Base-by-base conservation (phyloP, 1,140 invertebrate genomes). In the Scylla paramamosain region DNA sequence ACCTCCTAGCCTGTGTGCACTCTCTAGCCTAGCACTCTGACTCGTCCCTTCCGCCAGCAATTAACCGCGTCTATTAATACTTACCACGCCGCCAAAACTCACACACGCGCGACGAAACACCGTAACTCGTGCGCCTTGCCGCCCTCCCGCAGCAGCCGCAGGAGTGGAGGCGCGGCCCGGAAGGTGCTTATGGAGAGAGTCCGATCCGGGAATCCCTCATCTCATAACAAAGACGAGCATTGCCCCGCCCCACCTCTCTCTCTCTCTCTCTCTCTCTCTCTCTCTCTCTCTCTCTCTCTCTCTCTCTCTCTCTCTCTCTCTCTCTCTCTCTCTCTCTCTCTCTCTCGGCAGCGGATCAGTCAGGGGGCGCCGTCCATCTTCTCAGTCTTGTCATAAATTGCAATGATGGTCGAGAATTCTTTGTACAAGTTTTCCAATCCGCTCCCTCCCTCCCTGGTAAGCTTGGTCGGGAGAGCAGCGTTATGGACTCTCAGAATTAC, bases 21-120 rank as follows among this genome's bases (percentile, higher is more conserved):
- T 93, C 45, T 87, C 25, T 87, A 93, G 84, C 31, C 84, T 93
- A 87, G 82, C 92, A 59, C 84, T 93, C 32, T 28, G 46, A 48
- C 46, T 59, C 45, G 82, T 93, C 28, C 46, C 48, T 93, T 77
- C 32, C 28, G 84, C 84, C 48, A 93, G 1, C 29, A 59, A 93
- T 28, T 48, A 86, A 32, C 20, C 31, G 39, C 28, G 32, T 91
- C 52, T 77, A 39, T 32, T 4, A 31, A 77, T 91, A 91, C 14
- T 77, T 77, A 91, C 25, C 90, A 32, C 29, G 67, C 8, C 6
- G 67, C 20, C 16, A 20, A 1, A 77, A 12, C 25, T 12, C 1
- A 77, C 20, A n/a, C 25, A 2, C 67, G 1, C 20, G n/a, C n/a
- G n/a, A 77, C 0, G n/a, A 77, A n/a, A 77, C 39, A 77, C 8